These are phyloP conservation scores for Hydra vulgaris DNA, from an alignment of 30 jellyfish, hydroid and myxozoan genomes.

Conservation along the genomic window DNA sequence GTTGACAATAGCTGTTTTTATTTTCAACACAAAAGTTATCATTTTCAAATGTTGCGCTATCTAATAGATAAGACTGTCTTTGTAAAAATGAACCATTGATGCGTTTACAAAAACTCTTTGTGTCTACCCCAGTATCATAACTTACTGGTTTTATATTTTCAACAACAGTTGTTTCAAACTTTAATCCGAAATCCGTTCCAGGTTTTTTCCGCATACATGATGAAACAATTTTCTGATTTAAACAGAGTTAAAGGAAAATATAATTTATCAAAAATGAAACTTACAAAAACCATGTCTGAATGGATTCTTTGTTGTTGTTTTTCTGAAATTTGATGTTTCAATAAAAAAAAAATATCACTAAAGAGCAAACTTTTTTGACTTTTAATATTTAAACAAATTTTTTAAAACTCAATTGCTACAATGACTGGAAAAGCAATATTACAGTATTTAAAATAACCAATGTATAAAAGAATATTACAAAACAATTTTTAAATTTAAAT, in stretches of 20 bases:
- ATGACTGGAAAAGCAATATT: too few relatives aligned
- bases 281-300: background rate
- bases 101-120: background rate
- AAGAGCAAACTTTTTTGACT: too few relatives aligned
- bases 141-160: background rate
- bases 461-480: too few relatives aligned
- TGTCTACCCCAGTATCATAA: background rate
- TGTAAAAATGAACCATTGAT: constrained; percentile 7
- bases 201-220: constrained; percentile 14
- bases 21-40: background rate
- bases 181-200: constrained; percentile 15
- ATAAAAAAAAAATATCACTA: background rate
- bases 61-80: constrained; percentile 23
- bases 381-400: too few relatives aligned
- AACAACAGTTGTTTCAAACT: constrained; percentile 22
- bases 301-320: background rate
- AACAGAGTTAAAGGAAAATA: background rate
- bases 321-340: background rate
- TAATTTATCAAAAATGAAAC: background rate
- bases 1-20: constrained; percentile 4
- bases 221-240: background rate
- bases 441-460: too few relatives aligned
- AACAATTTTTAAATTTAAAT: too few relatives aligned
- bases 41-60: constrained; percentile 2
- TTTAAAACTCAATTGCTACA: too few relatives aligned